Base-by-base conservation (phyloP, 2,888 invertebrate genomes). In the Volucella inanis region DNA sequence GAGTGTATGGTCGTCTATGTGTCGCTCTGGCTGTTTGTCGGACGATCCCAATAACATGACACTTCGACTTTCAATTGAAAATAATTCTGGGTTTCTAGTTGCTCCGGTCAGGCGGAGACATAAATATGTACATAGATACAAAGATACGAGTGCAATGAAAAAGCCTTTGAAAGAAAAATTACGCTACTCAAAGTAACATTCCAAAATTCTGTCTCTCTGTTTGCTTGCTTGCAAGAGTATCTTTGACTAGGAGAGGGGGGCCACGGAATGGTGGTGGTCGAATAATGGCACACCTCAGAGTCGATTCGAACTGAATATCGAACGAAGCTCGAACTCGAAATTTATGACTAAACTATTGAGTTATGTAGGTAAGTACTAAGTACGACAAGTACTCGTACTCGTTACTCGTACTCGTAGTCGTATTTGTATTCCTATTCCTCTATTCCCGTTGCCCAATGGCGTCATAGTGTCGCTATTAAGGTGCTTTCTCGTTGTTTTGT, bases 41-140 rank as follows among this genome's bases (percentile, higher is more conserved):
- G 9, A 6, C 9, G 72, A 68, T 70, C 83, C 79, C 83, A 79
- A 84, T 84, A 84, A 84, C 80, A 85, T 80, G 84, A 85, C 84
- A 85, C 84, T 85, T 80, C 71, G 80, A 76, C 84, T 84, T 80
- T 84, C 84, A 80, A 84, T 84, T 84, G 80, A 50, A 31, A 80
- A 80, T 76, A 61, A 80, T 76, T 84, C 67, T 84, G 75, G 84
- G 55, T 84, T 80, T 80, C 80, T 67, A 80, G 80, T 76, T 72
- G 76, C 71, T 64, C 80, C 45, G 59, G 65, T 59, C 61, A 39
- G 31, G 31, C 65, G 52, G 45, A 71, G 54, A 70, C 62, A 81
- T 62, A 64, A 57, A 59, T 43, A 45, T 15, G 18, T 31, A 43
- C 62, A 41, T 31, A 61, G 12, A 47, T 38, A 54, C 12, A 22